phyloP scores from a whole-genome alignment of 2,113 vertebrate genomes.

The Neofelis nebulosa region DNA sequence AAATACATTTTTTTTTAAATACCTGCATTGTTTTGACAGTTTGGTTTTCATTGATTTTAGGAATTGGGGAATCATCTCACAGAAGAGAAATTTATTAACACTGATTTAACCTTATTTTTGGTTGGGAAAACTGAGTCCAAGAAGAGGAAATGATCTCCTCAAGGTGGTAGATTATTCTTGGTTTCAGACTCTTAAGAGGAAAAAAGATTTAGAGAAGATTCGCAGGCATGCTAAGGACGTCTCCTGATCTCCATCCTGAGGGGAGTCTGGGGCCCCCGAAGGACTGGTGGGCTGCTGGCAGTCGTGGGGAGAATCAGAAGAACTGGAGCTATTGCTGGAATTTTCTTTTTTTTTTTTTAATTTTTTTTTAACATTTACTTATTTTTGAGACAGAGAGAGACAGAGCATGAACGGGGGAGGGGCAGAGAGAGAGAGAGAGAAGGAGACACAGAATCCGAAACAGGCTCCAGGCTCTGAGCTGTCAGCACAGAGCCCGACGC shows the following conservation, averaged over 20 bases:
- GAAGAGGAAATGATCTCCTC: not conserved
- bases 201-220: not conserved
- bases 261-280: accelerated
- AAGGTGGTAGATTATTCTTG: not conserved
- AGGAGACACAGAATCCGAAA: too few species aligned
- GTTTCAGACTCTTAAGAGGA: not conserved
- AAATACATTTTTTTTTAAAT: not conserved
- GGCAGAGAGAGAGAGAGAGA: too few species aligned
- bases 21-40: not conserved
- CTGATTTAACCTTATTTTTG: constrained; percentile 13
- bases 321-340: not conserved
- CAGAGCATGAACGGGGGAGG: too few species aligned
- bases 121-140: not conserved
- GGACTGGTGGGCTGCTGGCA: not conserved
- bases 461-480: too few species aligned
- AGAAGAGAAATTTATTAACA: constrained; percentile 38
- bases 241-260: not conserved
- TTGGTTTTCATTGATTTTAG: constrained; percentile 1
- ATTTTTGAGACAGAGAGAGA: too few species aligned
- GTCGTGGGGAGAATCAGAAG: not conserved
- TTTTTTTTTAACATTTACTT: too few species aligned
- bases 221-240: not conserved
- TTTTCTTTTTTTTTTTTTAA: not conserved
- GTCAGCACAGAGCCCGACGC: too few species aligned
- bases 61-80: not conserved